A percentile compares a stretch with the other conserved stretches of the same genome.
These are phyloP conservation scores for Ceratosolen solmsi DNA, from an alignment of 1,140 invertebrate species.

Conservation along the genomic window DNA sequence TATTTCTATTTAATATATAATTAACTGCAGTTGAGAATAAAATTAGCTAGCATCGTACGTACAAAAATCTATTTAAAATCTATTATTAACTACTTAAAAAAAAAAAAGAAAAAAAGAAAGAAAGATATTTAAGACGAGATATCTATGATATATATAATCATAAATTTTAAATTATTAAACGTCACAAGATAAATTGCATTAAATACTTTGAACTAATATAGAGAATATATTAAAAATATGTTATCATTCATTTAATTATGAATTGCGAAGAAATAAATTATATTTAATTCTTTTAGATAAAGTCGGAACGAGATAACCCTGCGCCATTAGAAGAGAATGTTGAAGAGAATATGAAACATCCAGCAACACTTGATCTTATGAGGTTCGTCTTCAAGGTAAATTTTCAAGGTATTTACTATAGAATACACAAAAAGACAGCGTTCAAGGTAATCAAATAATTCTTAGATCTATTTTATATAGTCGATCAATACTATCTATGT, in stretches of 20 bases:
- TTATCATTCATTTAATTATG: background rate
- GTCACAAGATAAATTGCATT: no score
- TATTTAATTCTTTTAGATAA: constrained; percentile 29
- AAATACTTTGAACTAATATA: no score
- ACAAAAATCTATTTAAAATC: no score
- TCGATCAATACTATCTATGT: background rate
- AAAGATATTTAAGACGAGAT: no score
- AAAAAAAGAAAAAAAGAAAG: no score
- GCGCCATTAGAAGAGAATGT: constrained; percentile 56
- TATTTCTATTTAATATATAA: no score
- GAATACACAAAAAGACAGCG: background rate
- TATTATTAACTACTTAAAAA: no score
- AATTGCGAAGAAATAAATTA: background rate
- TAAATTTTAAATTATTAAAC: no score
- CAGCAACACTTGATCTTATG: constrained; percentile 72
- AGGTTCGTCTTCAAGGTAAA: constrained; percentile 71
- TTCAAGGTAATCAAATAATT: background rate
- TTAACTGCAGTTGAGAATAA: no score
- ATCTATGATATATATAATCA: no score
- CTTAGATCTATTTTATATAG: background rate
- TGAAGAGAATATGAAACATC: constrained; percentile 71
- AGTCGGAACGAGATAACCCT: constrained; percentile 36
- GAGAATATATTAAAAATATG: no score
- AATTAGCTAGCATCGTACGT: no score
- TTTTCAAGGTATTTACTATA: background rate